Percentiles rank a stretch among this genome's conserved stretches.
Evolutionary conservation across 2,113 vertebrate genomes (phyloP).

Genomic region (Oceanites oceanicus): DNA sequence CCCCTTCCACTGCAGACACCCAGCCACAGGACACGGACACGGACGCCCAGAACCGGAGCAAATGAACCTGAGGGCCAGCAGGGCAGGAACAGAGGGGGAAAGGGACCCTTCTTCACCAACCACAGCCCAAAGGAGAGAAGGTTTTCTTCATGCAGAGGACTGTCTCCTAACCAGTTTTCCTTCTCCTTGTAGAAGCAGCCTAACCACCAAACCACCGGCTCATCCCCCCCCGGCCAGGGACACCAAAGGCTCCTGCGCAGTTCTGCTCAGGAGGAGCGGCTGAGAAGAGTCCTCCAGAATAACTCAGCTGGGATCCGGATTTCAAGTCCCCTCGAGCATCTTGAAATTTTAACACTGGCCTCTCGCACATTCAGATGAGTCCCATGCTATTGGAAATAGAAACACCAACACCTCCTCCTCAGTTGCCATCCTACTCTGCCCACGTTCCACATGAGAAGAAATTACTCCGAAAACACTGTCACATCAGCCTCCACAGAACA

Average conservation of each 20-base stretch:
- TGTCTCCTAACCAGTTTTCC: not conserved
- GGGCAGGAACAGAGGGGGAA: not conserved
- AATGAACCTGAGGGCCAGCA: not conserved
- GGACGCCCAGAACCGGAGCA: fast-evolving
- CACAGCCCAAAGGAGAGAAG: not conserved
- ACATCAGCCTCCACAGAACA: not conserved
- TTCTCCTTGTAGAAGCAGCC: not conserved
- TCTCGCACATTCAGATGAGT: not conserved
- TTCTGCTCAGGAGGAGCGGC: not conserved
- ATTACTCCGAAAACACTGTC: not conserved
- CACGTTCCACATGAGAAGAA: fast-evolving
- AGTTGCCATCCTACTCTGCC: not conserved
- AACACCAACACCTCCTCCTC: not conserved
- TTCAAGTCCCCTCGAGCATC: not conserved
- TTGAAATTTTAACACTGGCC: not conserved
- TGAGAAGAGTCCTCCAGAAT: not conserved
- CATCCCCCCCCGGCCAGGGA: not conserved
- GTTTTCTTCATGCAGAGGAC: not conserved
- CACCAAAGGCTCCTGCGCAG: not conserved
- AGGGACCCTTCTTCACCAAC: not conserved
- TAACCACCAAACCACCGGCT: not conserved
- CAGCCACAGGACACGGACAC: fast-evolving
- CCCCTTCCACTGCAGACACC: not conserved
- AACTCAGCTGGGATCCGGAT: not conserved
- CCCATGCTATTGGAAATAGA: not conserved